Conservation (phyloP, 2,113 vertebrate genomes). For the Scomber scombrus region DNA sequence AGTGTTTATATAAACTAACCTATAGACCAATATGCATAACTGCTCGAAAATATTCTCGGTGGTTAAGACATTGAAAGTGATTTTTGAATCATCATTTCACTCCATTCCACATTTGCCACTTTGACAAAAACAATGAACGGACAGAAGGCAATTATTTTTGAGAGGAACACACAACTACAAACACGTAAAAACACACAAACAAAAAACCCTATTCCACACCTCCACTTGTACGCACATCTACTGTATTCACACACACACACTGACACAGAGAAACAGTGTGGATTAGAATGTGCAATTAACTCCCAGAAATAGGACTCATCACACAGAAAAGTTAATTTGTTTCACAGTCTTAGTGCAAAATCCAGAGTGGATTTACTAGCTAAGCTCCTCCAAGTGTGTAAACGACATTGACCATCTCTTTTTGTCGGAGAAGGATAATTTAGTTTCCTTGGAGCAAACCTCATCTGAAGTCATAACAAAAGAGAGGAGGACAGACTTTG, state of each 20-base stretch:
- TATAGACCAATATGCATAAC: too few relatives aligned
- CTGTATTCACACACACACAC: conserved; percentile 21
- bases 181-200: conserved; percentile 17
- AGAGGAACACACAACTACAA: background rate
- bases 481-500: conserved; percentile 72
- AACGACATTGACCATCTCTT: conserved; percentile 71
- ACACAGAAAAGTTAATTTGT: conserved; percentile 67
- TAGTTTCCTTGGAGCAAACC: conserved; percentile 79
- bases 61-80: background rate
- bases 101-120: background rate
- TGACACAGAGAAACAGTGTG: conserved; percentile 30
- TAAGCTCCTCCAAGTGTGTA: conserved; percentile 67
- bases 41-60: too few relatives aligned
- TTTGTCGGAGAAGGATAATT: conserved; percentile 75
- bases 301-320: conserved; percentile 60
- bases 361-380: conserved; percentile 59
- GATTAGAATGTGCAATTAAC: conserved; percentile 62
- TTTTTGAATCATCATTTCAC: conserved; percentile 13
- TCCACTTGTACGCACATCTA: conserved; percentile 15
- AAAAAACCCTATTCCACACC: background rate
- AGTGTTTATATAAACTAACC: too few relatives aligned
- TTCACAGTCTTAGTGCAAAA: conserved; percentile 63
- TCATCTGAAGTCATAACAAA: conserved; percentile 76
- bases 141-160: conserved; percentile 19
- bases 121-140: conserved; percentile 35